Conservation (phyloP, 2,113 vertebrate genomes). For the Diadophis punctatus region DNA sequence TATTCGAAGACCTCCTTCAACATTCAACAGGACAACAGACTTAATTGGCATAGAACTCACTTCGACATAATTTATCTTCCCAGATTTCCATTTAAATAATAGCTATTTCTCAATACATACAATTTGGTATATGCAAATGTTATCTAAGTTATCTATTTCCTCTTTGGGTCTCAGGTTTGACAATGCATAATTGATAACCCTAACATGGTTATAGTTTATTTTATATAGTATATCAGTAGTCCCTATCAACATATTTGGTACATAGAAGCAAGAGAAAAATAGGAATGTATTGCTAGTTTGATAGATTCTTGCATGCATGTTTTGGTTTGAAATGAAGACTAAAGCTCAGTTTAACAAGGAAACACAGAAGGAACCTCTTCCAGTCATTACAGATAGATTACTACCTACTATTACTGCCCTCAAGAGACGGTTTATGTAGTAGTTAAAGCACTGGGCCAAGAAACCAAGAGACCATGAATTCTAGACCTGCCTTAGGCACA, state of each 20-base stretch:
- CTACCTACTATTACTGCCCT: neutral
- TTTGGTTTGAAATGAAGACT: neutral
- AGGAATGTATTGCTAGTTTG: neutral
- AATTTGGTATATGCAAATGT: neutral
- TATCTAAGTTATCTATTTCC: neutral
- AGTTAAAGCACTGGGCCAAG: neutral
- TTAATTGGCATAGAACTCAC: neutral
- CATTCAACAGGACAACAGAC: neutral
- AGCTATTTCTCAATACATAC: neutral
- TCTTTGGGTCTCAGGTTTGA: neutral
- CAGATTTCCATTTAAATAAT: neutral
- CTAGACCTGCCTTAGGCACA: neutral
- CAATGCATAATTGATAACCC: neutral
- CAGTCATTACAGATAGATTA: neutral
- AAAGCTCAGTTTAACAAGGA: neutral
- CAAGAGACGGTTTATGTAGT: neutral
- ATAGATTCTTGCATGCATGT: neutral
- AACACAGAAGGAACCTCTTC: neutral
- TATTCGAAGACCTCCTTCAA: neutral
- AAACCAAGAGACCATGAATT: neutral
- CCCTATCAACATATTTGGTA: neutral
- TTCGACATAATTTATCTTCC: neutral
- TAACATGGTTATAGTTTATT: neutral
- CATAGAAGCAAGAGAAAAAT: neutral
- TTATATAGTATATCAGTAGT: neutral